Evolutionary conservation across 1,140 invertebrate species (phyloP).

Genomic region (Heliconius hewitsoni): DNA sequence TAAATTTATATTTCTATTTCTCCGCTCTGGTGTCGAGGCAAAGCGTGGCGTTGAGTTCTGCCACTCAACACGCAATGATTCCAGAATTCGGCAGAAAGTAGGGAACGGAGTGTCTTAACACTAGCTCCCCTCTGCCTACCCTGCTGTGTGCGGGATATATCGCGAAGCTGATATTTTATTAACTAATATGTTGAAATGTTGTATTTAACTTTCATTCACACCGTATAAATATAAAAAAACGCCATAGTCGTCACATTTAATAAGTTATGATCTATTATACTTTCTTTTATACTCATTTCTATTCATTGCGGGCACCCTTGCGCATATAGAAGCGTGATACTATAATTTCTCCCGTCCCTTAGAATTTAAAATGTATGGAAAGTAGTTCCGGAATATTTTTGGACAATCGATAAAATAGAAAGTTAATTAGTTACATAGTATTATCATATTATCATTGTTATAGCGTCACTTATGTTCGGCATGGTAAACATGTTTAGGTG

Average conservation of each 20-base stretch:
- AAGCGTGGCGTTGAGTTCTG: no score
- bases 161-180: no score
- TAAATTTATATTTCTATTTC: no score
- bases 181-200: no score
- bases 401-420: constrained; percentile 75
- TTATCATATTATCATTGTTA: constrained; percentile 14
- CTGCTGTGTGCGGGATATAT: no score
- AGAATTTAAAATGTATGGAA: constrained; percentile 74
- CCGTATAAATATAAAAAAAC: constrained; percentile 35
- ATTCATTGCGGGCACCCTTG: constrained; percentile 54
- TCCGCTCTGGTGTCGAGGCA: no score
- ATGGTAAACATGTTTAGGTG: no score
- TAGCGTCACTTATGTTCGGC: background rate
- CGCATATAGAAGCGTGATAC: constrained; percentile 57
- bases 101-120: no score
- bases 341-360: constrained; percentile 78
- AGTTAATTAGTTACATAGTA: constrained; percentile 48
- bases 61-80: no score
- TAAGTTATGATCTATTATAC: constrained; percentile 72
- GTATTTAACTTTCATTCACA: background rate
- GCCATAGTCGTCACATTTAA: constrained; percentile 46
- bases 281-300: constrained; percentile 69
- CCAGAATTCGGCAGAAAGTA: no score
- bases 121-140: no score
- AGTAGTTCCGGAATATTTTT: constrained; percentile 74